Base-by-base conservation (phyloP, 2,797 vertebrate species). In the Carapus acus region DNA sequence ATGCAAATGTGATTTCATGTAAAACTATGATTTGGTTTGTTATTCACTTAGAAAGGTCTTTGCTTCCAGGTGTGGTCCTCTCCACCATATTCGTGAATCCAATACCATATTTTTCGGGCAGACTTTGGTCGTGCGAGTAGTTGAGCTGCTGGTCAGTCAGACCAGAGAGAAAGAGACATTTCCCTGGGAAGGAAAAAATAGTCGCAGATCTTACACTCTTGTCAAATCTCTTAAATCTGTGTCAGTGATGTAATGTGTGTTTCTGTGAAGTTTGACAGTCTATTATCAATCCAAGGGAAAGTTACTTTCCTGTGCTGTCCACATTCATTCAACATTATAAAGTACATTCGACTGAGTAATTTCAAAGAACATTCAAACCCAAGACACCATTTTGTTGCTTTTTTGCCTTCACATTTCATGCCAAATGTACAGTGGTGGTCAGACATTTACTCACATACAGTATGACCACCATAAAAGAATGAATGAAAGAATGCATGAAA, bases 51-150 rank as follows among this genome's bases (percentile, higher is more conserved):
- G 93, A 93, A 7, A 99, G 92, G 70, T 99, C 96, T 74, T 99
- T 99, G 87, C 96, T 98, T 54, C 96, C 93, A 7, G 96, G 96
- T 0, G 96, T 99, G 8, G 96, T 99, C 79, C 96, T 91, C 80
- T 98, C 96, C 43, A 98, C 96, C 93, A 98, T 99, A 67, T 99
- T 98, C 71, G 96, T 99, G 78, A 99, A 97, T 43, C 96, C 96
- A 45, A 99, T 99, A 40, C 92, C 89, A 1, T 97, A 96, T 34
- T 86, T 93, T 66, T 93, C 92, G 0, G 96, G 96, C 57, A 99
- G 87, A 9, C 83, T 91, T 64, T 92, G 87, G 67, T 98, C 96
- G 3, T 98, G 91, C 88, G 90, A 87, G 77, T 92, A 93, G 79
- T 86, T 98, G 54, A 98, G 87, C 55, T 96, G 95, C 67, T 91